A percentile compares a stretch with the other conserved stretches of the same genome.
These are phyloP conservation scores for Grammomys surdaster DNA, from an alignment of 2,113 vertebrate species.

Conservation along the genomic window DNA sequence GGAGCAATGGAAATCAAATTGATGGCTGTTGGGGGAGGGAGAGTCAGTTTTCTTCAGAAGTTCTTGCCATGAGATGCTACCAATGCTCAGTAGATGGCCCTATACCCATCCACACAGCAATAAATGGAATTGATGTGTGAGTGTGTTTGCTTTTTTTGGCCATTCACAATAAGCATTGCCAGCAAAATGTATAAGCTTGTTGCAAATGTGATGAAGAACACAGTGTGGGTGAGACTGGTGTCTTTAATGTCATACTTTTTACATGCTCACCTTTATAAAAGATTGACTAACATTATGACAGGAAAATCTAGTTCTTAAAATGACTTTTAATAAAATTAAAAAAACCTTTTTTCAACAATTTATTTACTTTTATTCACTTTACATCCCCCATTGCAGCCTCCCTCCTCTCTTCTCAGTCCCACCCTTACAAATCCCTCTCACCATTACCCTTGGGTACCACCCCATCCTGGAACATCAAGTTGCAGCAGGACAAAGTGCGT, in stretches of 20 bases:
- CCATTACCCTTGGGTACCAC: too few species aligned
- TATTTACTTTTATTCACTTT: too few species aligned
- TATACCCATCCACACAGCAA: too few species aligned
- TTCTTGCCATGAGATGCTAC: neutral
- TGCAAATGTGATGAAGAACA: neutral
- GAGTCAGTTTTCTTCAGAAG: neutral
- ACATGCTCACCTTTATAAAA: neutral
- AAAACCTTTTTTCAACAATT: too few species aligned
- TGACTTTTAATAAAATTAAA: neutral
- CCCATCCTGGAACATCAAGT: too few species aligned
- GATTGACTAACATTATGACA: neutral
- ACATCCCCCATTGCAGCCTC: too few species aligned
- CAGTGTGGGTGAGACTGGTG: neutral
- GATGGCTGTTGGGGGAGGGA: neutral
- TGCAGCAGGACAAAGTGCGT: too few species aligned
- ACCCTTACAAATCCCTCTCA: too few species aligned
- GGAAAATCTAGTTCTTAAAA: neutral
- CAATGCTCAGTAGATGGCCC: too few species aligned
- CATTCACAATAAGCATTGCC: neutral
- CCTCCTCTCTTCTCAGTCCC: too few species aligned
- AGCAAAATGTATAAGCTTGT: neutral
- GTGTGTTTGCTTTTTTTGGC: neutral
- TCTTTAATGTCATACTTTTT: neutral
- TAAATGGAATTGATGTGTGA: too few species aligned
- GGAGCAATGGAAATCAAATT: neutral